Evolutionary conservation across 2,888 invertebrate species (phyloP).

Genomic region (Catocala sponsa): DNA sequence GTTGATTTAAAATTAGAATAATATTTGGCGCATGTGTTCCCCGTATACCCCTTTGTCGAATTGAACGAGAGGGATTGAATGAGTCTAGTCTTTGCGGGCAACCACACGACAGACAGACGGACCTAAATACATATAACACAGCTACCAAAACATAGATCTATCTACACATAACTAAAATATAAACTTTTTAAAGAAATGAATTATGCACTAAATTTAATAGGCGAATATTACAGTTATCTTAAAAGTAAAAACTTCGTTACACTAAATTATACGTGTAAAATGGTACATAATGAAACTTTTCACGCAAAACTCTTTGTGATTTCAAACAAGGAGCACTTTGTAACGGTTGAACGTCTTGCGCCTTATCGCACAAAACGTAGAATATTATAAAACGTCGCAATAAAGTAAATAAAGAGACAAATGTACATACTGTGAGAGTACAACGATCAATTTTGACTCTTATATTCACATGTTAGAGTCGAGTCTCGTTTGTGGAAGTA

Average conservation of each 20-base stretch:
- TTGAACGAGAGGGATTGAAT: slow-evolving; percentile 14
- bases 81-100: slow-evolving; percentile 15
- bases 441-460: slow-evolving; percentile 54
- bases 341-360: slow-evolving; percentile 77
- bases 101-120: slow-evolving; percentile 9
- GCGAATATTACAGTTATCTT: slow-evolving; percentile 8
- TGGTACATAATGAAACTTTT: slow-evolving; percentile 36
- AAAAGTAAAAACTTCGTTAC: slow-evolving; percentile 4
- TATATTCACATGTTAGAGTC: slow-evolving; percentile 55
- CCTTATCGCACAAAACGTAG: slow-evolving; percentile 80
- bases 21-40: no score
- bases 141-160: background rate
- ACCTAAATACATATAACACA: slow-evolving; percentile 4
- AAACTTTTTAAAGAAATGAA: slow-evolving; percentile 4
- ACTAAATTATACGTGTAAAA: slow-evolving; percentile 20
- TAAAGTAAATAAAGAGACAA: slow-evolving; percentile 85
- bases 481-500: slow-evolving; percentile 52
- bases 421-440: slow-evolving; percentile 66
- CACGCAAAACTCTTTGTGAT: slow-evolving; percentile 59
- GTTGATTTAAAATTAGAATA: no score
- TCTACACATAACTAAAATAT: background rate
- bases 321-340: slow-evolving; percentile 72
- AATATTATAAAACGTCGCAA: slow-evolving; percentile 87
- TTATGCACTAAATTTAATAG: slow-evolving; percentile 3
- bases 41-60: slow-evolving; percentile 7